phyloP scores from a whole-genome alignment of 2,888 invertebrate species.

The Ceratothoa steindachneri region DNA sequence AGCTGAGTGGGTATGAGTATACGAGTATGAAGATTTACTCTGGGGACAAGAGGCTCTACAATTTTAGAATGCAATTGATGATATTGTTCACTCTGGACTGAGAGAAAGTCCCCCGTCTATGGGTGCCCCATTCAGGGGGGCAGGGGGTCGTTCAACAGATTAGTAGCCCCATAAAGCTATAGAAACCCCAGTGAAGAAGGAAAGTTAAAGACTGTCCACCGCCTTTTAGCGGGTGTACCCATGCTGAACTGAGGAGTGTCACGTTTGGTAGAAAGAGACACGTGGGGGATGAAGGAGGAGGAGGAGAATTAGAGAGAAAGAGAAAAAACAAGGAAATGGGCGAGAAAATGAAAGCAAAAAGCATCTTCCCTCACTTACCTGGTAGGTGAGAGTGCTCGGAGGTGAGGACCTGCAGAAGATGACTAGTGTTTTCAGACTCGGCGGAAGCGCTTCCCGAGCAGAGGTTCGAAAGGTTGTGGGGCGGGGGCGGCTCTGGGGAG shows the following conservation, averaged over 20 bases:
- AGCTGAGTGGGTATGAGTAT: no score
- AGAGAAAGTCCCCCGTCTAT: no score
- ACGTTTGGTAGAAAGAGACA: background rate
- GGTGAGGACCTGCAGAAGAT: slow-evolving; percentile 37
- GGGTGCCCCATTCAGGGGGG: no score
- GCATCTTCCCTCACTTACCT: slow-evolving; percentile 31
- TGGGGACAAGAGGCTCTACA: no score
- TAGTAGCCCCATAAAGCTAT: background rate
- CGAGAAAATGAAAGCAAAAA: background rate
- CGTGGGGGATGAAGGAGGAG: background rate
- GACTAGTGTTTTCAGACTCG: slow-evolving; percentile 43
- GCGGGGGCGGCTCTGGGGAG: slow-evolving; percentile 22
- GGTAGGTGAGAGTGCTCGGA: slow-evolving; percentile 33
- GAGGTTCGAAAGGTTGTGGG: background rate
- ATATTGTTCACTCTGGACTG: no score
- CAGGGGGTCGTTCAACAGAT: background rate
- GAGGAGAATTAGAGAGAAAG: background rate
- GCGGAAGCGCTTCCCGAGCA: background rate
- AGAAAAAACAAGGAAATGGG: background rate
- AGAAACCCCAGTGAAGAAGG: background rate
- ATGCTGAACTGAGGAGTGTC: background rate
- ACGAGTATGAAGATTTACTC: no score
- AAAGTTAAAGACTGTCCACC: background rate
- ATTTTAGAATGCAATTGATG: no score
- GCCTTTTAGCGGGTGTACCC: background rate